These are phyloP conservation scores for Ptilonorhynchus violaceus DNA, from an alignment of 2,113 vertebrate genomes.

Conservation along the genomic window DNA sequence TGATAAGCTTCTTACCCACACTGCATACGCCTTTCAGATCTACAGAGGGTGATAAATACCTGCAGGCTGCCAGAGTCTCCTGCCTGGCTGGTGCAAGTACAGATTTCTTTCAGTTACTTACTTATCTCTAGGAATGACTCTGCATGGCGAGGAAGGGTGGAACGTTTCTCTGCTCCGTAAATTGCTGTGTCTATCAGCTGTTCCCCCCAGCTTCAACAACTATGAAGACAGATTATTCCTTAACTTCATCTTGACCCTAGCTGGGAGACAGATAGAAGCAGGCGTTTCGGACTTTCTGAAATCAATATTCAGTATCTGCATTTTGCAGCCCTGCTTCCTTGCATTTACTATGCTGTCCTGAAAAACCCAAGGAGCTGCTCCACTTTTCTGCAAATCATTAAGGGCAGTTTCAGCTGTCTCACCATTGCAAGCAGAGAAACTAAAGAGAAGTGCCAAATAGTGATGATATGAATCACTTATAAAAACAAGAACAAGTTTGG, in stretches of 20 bases:
- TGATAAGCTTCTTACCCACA: neutral
- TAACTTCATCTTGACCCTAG: neutral
- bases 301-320: neutral
- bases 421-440: neutral
- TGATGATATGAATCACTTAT: neutral
- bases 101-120: neutral
- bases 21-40: neutral
- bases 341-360: accelerated
- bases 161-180: neutral
- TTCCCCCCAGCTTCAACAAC: neutral
- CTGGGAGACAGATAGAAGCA: neutral
- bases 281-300: neutral
- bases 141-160: neutral
- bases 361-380: neutral
- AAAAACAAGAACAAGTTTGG: neutral
- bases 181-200: neutral
- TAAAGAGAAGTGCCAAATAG: neutral
- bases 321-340: neutral
- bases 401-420: neutral
- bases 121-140: neutral
- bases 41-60: neutral
- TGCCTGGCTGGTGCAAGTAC: neutral
- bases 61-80: neutral
- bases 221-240: neutral
- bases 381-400: neutral